A percentile compares a stretch with the other conserved stretches of the same genome.
Evolutionary conservation across 2,113 vertebrate genomes (phyloP).

Genomic region (Bostrychus sinensis): DNA sequence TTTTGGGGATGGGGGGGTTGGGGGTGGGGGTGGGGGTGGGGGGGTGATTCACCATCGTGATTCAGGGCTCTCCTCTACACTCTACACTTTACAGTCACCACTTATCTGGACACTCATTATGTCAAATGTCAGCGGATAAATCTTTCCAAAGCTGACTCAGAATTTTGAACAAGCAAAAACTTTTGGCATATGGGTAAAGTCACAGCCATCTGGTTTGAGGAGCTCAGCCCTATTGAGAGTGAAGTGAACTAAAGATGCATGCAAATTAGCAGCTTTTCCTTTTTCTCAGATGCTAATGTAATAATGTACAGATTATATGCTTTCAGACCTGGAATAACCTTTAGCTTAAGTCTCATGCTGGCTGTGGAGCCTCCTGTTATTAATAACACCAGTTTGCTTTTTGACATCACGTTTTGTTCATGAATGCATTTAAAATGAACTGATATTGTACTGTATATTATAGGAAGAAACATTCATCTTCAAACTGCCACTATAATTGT

Average conservation of each 20-base stretch:
- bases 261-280: constrained; percentile 6
- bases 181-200: constrained; percentile 21
- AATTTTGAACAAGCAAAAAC: constrained; percentile 18
- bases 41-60: constrained; percentile 25
- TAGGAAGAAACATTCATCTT: constrained; percentile 4
- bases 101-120: constrained; percentile 38
- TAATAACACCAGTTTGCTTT: not conserved
- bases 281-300: not conserved
- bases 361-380: not conserved
- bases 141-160: constrained; percentile 32
- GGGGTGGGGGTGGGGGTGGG: constrained; percentile 1
- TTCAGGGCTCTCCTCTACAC: too few species aligned
- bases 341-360: not conserved
- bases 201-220: constrained; percentile 36
- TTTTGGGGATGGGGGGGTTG: not conserved
- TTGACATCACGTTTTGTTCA: not conserved
- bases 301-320: not conserved
- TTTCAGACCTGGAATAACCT: not conserved
- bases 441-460: not conserved
- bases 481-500: constrained; percentile 2
- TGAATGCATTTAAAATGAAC: constrained; percentile 2
- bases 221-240: constrained; percentile 9
- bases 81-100: constrained; percentile 35
- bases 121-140: constrained; percentile 38
- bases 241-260: constrained; percentile 11